Evolutionary conservation across 1,140 invertebrate species (phyloP).

Genomic region (Steinernema khuongi): DNA sequence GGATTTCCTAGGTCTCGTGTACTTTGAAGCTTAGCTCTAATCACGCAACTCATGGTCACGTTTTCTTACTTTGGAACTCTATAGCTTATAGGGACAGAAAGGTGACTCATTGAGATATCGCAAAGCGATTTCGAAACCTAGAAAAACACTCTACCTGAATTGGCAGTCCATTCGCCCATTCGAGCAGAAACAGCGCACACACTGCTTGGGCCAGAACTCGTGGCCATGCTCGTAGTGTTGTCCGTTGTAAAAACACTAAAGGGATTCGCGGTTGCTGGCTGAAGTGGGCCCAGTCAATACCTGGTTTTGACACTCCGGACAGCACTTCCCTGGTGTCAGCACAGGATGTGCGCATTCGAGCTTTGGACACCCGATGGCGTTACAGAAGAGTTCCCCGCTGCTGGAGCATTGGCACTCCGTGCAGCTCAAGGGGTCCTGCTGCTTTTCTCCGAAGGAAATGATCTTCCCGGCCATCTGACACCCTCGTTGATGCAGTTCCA

Average conservation of each 20-base stretch:
- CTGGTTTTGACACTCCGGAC: conserved; percentile 14
- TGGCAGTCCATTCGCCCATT: conserved; percentile 49
- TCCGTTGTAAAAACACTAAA: not conserved
- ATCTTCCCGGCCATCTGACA: conserved; percentile 9
- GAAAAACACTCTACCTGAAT: conserved; percentile 40
- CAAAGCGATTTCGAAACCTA: not conserved
- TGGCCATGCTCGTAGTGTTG: conserved; percentile 2
- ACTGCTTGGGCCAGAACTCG: conserved; percentile 44
- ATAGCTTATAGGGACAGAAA: not conserved
- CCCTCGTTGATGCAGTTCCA: conserved; percentile 12
- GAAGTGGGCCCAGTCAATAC: not conserved
- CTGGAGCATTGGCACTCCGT: conserved; percentile 15
- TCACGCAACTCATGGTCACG: too few species aligned
- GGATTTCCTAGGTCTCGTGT: too few species aligned
- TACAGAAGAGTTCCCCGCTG: not conserved
- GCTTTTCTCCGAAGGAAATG: conserved; percentile 16
- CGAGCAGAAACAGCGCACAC: conserved; percentile 43
- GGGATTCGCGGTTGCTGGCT: not conserved
- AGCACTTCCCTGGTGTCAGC: not conserved
- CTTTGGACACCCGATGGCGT: conserved; percentile 17
- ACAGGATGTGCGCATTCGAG: conserved; percentile 10
- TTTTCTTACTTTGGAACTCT: too few species aligned
- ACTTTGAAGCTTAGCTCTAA: too few species aligned
- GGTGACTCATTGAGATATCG: conserved; percentile 21
- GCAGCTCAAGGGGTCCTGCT: not conserved